Base-by-base conservation (phyloP, 2,113 vertebrate species). In the Connochaetes taurinus region DNA sequence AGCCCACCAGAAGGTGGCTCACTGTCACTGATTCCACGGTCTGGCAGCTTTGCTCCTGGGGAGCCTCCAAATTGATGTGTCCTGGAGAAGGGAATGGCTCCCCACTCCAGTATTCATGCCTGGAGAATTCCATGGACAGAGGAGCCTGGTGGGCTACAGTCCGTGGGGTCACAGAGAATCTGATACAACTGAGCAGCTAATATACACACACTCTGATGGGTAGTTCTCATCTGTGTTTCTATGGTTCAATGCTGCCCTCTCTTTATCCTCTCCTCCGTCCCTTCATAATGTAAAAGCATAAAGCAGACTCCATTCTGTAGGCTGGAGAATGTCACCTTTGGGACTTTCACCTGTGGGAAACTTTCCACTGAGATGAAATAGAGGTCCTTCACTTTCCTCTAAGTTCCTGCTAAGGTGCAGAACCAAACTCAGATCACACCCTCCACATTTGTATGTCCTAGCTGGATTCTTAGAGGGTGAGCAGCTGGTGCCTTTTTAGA, bases 1-100 rank as follows among this genome's bases (percentile, higher is more conserved):
- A 6, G 8, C 53, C 50, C 19, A 52, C 95, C 97, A 98, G 97
- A 64, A 97, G 96, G 94, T 98, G 98, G 98, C 95, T 45, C 50
- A 47, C 40, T 78, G 64, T 76, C 52, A 89, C 91, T 91, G 95
- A 97, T 84, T 97, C 94, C 86, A 93, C 0, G 36, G 55, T 88
- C 85, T 58, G 40, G 23, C 52, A 57, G 21, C 13, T 96, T 95
- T 40, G 15, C 45, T 89, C 23, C 7, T 25, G 47, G 83, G 55
- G 17, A 92, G 94, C 23, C 94, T 90, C 92, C 62, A 91, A 64
- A 71, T 31, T 19, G 47, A 57, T 47, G n/a, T 60, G 21, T 92
- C 40, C 40, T 76, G 71, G 71, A 76, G 40, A 76, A 27, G 40
- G 23, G 71, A 76, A 27, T 43, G 12, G 12, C 71, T 76, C 11